Base-by-base conservation (phyloP, 1,140 invertebrate species). In the Nephotettix cincticeps region DNA sequence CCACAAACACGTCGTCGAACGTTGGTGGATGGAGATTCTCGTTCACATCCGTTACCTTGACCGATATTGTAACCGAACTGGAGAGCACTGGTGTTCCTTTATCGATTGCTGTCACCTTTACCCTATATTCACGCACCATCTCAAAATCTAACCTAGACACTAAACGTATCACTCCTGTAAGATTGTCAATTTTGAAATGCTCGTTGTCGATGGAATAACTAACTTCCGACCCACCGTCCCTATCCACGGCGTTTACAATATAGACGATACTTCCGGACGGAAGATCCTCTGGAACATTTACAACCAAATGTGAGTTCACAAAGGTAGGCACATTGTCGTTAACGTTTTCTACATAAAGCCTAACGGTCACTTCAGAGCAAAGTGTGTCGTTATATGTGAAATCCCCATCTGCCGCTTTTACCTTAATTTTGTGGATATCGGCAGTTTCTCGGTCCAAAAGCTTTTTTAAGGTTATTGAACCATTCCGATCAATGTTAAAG, bases 321-420 rank as follows among this genome's bases (percentile, higher is more conserved):
- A 97, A 98, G 40, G 82, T 85, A 0, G 95, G 96, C 0, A 91
- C 85, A 77, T 95, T 95, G 81, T 98, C 95, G 78, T 98, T 98
- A 28, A 95, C 89, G 79, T 98, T 95, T 73, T 93, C 89, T 0
- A 97, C 88, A 0, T 86, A 84, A 27, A 97, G 86, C 19, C 91
- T 82, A 32, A 96, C 88, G 1, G 91, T 72, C 1, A 93, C 92
- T 69, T 93, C 91, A 0, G 91, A 88, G 71, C 88, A 87, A 9
- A 94, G 81, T 0, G 76, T 79, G 29, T 75, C 75, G 13, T 79
- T 80, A 0, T 80, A 80, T 13, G 84, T 80, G 58, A 85, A 83
- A 27, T 78, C 77, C 61, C 86, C 84, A 79, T 97, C 95, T 17
- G 88, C 89, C 0, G 95, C 96, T 30, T 90, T 84, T 21, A 98